Base-by-base conservation (phyloP, 2,797 vertebrate species). In the Choloepus didactylus region DNA sequence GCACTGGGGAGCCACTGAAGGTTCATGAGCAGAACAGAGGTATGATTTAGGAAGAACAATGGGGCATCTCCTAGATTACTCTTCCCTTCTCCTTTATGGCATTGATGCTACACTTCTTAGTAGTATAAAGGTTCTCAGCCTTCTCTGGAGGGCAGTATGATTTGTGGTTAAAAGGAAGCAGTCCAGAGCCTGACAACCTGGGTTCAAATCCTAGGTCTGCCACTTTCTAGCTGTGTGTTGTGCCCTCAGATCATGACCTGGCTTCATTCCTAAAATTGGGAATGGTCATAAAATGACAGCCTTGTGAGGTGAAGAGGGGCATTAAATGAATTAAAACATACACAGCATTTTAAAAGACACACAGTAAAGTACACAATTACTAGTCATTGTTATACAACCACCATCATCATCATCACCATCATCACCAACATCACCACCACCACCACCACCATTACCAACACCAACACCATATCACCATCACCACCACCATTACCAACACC, bases 61-160 rank as follows among this genome's bases (percentile, higher is more conserved):
- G 10, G 12, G 19, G 18, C 72, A 19, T 44, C 76, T 56, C 46
- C 54, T 35, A 69, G 67, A 31, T 29, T 69, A 51, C 16, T 44
- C 67, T 35, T 29, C 35, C 44, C 7, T 31, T 54, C 21, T 44
- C 19, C 49, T 56, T 16, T n/a, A 27, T 9, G 72, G 44, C 41
- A 1, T 2, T 0, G 56, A 49, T 4, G 60, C 27, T 7, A 5
- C 0, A 3, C 12, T 64, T 54, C 67, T 60, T 46, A 35, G 21
- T 19, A 4, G 59, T 4, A 27, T 23, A 51, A n/a, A 41, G 29
- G 19, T 41, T 14, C 73, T 46, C 29, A 49, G 64, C 0, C 3
- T 51, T n/a, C 92, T 82, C 38, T 49, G 54, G 54, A 54, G 54
- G 38, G 27, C 38, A 35, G 29, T 9, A 0, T 18, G 51, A 59